These are phyloP conservation scores for Hoplodrina blanda DNA, from an alignment of 2,888 invertebrate genomes.

Conservation along the genomic window DNA sequence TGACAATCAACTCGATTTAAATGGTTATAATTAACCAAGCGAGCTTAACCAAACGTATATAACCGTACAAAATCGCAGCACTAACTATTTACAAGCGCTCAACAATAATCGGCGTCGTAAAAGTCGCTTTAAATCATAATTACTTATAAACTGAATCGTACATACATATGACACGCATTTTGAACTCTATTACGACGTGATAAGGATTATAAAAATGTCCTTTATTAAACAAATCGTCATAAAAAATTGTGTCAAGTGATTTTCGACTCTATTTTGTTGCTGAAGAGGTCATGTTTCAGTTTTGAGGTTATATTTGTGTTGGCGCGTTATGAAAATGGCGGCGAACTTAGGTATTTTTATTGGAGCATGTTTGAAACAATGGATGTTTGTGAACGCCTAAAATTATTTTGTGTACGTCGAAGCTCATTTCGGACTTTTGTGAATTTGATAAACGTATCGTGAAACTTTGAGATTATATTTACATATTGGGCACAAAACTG, in stretches of 20 bases:
- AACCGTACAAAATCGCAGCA: slow-evolving; percentile 69
- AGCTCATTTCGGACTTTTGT: slow-evolving; percentile 61
- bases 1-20: slow-evolving; percentile 64
- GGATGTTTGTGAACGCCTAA: slow-evolving; percentile 69
- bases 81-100: slow-evolving; percentile 67
- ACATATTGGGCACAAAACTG: slow-evolving; percentile 39
- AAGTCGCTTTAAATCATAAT: slow-evolving; percentile 73
- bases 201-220: slow-evolving; percentile 66
- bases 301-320: slow-evolving; percentile 67
- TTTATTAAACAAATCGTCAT: slow-evolving; percentile 63
- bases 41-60: slow-evolving; percentile 63
- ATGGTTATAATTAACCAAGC: slow-evolving; percentile 64
- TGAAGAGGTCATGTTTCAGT: slow-evolving; percentile 52
- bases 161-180: slow-evolving; percentile 60
- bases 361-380: slow-evolving; percentile 75
- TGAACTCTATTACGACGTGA: slow-evolving; percentile 64
- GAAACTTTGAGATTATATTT: slow-evolving; percentile 49
- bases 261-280: slow-evolving; percentile 54
- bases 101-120: slow-evolving; percentile 72
- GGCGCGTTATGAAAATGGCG: slow-evolving; percentile 74
- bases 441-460: slow-evolving; percentile 55
- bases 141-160: slow-evolving; percentile 68
- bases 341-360: slow-evolving; percentile 73
- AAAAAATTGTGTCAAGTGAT: slow-evolving; percentile 57
- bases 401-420: slow-evolving; percentile 64